Percentiles rank a stretch among this genome's conserved stretches.
phyloP scores from a whole-genome alignment of 2,113 vertebrate species.

The Bolborhynchus lineola region DNA sequence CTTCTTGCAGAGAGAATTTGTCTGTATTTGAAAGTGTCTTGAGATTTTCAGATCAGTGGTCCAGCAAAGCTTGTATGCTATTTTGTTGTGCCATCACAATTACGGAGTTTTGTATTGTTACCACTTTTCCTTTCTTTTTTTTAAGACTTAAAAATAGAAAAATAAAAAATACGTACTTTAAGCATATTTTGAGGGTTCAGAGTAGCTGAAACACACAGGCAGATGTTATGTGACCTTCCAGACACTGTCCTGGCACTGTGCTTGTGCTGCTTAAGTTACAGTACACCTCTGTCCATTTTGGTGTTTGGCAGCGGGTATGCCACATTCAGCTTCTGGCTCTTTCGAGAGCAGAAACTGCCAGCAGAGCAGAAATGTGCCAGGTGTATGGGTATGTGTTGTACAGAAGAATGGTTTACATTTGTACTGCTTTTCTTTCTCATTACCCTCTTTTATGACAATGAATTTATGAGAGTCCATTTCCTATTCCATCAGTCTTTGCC shows the following conservation, averaged over 20 bases:
- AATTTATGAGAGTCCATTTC: not conserved
- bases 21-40: not conserved
- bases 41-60: not conserved
- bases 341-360: not conserved
- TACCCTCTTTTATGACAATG: not conserved
- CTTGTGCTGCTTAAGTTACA: not conserved
- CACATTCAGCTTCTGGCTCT: not conserved
- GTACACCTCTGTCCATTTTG: not conserved
- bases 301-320: not conserved
- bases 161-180: not conserved
- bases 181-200: not conserved
- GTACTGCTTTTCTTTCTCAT: not conserved
- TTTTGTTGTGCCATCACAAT: not conserved
- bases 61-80: not conserved
- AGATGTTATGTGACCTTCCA: not conserved
- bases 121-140: not conserved
- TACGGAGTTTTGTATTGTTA: not conserved
- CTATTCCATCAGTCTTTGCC: conserved; percentile 9
- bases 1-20: not conserved
- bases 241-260: not conserved
- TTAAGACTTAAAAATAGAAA: not conserved
- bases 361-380: not conserved
- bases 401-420: not conserved
- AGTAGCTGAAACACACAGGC: not conserved
- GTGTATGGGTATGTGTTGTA: not conserved